Evolutionary conservation across 1,140 invertebrate species (phyloP).

Genomic region (Trissolcus basalis): DNA sequence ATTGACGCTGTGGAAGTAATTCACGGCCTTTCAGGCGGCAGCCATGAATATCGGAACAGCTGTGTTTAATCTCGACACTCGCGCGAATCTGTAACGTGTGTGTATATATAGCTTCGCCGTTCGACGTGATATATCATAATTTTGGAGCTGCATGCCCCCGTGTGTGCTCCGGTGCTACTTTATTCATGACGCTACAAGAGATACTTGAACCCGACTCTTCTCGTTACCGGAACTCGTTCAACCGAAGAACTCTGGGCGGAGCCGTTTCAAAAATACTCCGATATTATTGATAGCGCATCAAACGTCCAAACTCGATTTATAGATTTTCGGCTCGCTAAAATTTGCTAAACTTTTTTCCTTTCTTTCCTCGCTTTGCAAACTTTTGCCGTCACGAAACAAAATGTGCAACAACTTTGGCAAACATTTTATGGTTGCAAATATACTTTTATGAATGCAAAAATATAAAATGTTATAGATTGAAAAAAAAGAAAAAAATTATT

Average conservation of each 20-base stretch:
- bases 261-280: slow-evolving; percentile 20
- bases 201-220: slow-evolving; percentile 65
- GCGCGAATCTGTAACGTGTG: slow-evolving; percentile 23
- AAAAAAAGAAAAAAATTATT: too few relatives aligned
- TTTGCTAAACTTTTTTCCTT: not conserved
- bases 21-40: slow-evolving; percentile 18
- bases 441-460: too few relatives aligned
- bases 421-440: too few relatives aligned
- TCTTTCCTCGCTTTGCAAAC: not conserved
- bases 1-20: slow-evolving; percentile 28
- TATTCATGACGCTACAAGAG: slow-evolving; percentile 68
- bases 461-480: too few relatives aligned
- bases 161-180: slow-evolving; percentile 31
- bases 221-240: slow-evolving; percentile 62
- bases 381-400: too few relatives aligned
- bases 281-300: slow-evolving; percentile 42
- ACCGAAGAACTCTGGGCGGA: slow-evolving; percentile 65
- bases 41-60: slow-evolving; percentile 35
- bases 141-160: slow-evolving; percentile 43
- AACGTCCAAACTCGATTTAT: not conserved
- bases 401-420: too few relatives aligned
- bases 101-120: slow-evolving; percentile 24
- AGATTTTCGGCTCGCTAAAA: slow-evolving; percentile 3
- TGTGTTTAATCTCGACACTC: slow-evolving; percentile 37
- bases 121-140: slow-evolving; percentile 68